Evolutionary conservation across 2,888 invertebrate species (phyloP), one percentile per base, ranked within the genome.

Genomic region (Hartigia nigra): DNA sequence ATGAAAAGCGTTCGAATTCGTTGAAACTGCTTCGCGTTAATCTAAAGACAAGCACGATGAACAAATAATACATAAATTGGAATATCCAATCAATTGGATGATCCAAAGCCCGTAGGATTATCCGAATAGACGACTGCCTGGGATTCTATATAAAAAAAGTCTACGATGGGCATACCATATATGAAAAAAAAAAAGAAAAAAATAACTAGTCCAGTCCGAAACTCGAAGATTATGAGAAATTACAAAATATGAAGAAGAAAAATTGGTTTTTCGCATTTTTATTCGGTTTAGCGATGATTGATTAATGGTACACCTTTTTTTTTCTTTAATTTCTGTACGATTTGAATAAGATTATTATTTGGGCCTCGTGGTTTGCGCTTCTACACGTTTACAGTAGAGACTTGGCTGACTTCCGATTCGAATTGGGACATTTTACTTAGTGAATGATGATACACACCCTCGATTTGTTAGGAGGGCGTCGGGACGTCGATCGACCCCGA

Each of bases 321-420:
- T 39, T 39, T 14, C 4, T 5, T 39, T 14, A 14, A 23, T 55
- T 23, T 55, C 55, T 55, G 5, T 23, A 55, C 2, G 55, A 55
- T 23, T 55, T 55, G 23, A 2, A 23, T 55, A 23, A 9, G 23
- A 55, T 72, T 34, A 72, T 72, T 35, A 39, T 74, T 23, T 39
- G 70, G 72, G 55, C 78, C 77, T 80, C 80, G 82, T 79, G 81
- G 80, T 80, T 78, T 84, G 77, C 80, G 74, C 69, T 79, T 39
- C 76, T 80, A 80, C 82, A 79, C 82, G 84, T 83, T 84, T 82
- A 80, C 78, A 81, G 81, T 72, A 74, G 86, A 85, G 88, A 87
- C 85, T 83, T 83, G 86, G 87, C 86, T 87, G 86, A 82, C 85
- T 86, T 81, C 81, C 85, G 80, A 78, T 83, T 80, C 82, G 81